Evolutionary conservation across 2,113 vertebrate genomes (phyloP).

Genomic region (Eidolon helvum): DNA sequence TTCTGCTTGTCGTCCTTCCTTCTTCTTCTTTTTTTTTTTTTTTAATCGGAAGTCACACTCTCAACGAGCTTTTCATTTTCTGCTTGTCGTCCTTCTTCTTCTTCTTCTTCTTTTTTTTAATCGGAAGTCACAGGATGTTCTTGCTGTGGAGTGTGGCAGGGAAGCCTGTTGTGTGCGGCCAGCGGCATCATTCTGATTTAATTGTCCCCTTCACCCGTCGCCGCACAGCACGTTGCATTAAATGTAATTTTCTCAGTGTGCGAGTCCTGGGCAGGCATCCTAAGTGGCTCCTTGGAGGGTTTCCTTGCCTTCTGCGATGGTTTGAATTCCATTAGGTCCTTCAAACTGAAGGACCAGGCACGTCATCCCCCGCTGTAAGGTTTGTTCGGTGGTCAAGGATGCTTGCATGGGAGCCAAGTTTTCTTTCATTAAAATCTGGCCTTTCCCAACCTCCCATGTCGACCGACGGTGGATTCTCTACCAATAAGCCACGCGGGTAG

Average conservation of each 20-base stretch:
- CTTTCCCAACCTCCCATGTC: neutral
- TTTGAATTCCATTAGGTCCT: neutral
- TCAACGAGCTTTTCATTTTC: neutral
- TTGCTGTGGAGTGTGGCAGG: neutral
- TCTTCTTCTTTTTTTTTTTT: too few species aligned
- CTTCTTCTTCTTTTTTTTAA: neutral
- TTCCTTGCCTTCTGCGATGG: accelerated
- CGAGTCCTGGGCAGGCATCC: neutral
- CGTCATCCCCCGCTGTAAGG: neutral
- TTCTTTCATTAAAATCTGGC: neutral
- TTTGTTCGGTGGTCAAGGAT: neutral
- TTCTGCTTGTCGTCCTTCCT: neutral
- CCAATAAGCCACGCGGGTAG: too few species aligned
- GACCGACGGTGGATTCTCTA: too few species aligned
- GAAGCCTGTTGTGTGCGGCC: neutral
- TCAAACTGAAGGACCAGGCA: neutral
- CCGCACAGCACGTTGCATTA: neutral
- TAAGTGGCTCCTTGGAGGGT: neutral
- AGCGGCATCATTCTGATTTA: accelerated
- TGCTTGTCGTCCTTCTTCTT: neutral
- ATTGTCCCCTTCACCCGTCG: neutral
- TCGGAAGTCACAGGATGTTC: neutral
- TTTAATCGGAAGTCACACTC: neutral
- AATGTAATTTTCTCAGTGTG: neutral
- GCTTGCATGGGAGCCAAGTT: neutral